Base-by-base conservation (phyloP, 2,113 vertebrate species). In the Pseudopodoces humilis region DNA sequence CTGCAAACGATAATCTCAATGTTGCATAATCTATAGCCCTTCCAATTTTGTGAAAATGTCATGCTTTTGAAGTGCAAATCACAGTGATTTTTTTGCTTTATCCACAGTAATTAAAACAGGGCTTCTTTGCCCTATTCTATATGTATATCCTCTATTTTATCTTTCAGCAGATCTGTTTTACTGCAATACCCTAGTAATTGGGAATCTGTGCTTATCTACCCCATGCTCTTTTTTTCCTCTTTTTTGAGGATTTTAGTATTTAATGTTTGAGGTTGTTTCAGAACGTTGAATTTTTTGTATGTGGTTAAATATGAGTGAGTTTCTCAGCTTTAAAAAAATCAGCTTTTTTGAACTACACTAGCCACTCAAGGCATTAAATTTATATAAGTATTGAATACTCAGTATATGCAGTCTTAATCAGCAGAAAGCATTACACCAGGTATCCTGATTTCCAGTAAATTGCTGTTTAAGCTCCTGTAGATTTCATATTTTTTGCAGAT, bases 11-110 rank as follows among this genome's bases (percentile, higher is more conserved):
- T 95, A 74, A 78, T 80, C 65, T 94, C 58, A 50, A 0, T 80
- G 58, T 80, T 96, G 81, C 15, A 52, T n/a, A 71, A 50, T 76
- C 39, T 91, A 37, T 72, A 86, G 71, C 31, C 31, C 65, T 94
- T 88, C 53, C 65, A 79, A 70, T 93, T 95, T 74, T 90, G 31
- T 92, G 86, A 58, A 95, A 93, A 91, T 76, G 24, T 84, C 91
- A 79, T 74, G 55, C 60, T 95, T 97, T 96, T 94, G 91, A 96
- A 92, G 85, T 97, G 90, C 86, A 96, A 94, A 95, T 93, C 69
- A 43, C n/a, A 50, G 77, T 79, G 88, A 91, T 89, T 86, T 62
- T 88, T 95, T 91, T 88, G 62, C 94, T 95, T 94, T 91, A 86
- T 81, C 64, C 79, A 72, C 46, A 92, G 70, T 95, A 94, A 96